Percentiles rank a stretch among this genome's conserved stretches.
Conservation (phyloP, 2,888 invertebrate genomes). For the Proisotoma minuta region DNA sequence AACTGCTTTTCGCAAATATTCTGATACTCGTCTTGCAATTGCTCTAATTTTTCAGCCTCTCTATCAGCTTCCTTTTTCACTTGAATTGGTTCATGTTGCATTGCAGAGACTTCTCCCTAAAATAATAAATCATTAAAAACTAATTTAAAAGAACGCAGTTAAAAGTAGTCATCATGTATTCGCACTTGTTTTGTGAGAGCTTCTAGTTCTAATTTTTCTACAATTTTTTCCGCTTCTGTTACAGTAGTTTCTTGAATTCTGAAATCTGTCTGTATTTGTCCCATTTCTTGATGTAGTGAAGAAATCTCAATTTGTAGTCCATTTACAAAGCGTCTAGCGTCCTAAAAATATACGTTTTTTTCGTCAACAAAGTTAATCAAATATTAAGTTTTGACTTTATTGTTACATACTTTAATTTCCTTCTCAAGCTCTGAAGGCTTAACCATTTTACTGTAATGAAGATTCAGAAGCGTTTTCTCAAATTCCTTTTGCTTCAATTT, state of each 20-base stretch:
- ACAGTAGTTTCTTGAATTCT: constrained; percentile 32
- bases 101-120: constrained; percentile 38
- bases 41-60: constrained; percentile 41
- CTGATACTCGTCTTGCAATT: constrained; percentile 33
- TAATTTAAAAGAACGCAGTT: neutral
- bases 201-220: constrained; percentile 41
- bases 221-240: constrained; percentile 32
- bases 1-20: constrained; percentile 23
- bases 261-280: constrained; percentile 35
- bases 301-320: constrained; percentile 42
- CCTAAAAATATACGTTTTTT: constrained; percentile 13
- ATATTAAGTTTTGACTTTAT: too few species aligned
- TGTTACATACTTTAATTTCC: constrained; percentile 35
- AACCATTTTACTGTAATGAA: constrained; percentile 41
- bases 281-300: constrained; percentile 39
- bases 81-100: constrained; percentile 39
- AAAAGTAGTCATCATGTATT: neutral
- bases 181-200: constrained; percentile 41
- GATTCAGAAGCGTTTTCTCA: constrained; percentile 37
- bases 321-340: constrained; percentile 30
- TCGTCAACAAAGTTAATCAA: neutral
- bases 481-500: constrained; percentile 44
- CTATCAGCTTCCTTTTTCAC: constrained; percentile 42
- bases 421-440: constrained; percentile 41
- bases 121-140: neutral